These are phyloP conservation scores for Syngnathus acus DNA, from an alignment of 2,797 vertebrate genomes.

Conservation along the genomic window DNA sequence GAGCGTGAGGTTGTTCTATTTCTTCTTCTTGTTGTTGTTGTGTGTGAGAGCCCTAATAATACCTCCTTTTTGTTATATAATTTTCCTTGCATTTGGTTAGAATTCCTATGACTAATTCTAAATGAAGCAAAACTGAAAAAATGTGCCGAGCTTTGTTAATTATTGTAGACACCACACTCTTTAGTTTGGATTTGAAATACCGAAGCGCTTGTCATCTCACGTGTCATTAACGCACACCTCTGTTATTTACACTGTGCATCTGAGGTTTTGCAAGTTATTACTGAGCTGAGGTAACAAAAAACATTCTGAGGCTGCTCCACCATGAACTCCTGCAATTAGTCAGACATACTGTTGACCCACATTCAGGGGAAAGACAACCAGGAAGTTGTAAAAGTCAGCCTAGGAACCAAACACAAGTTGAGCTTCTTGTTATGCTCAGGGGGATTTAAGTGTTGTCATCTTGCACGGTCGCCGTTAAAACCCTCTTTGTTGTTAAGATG, in stretches of 20 bases:
- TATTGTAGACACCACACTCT: too few relatives aligned
- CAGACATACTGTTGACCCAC: slow-evolving; percentile 56
- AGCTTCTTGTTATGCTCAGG: slow-evolving; percentile 24
- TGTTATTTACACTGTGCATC: not conserved
- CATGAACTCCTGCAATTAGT: slow-evolving; percentile 46
- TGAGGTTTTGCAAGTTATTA: not conserved
- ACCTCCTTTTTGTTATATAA: too few relatives aligned
- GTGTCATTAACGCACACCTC: too few relatives aligned
- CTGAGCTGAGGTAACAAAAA: slow-evolving; percentile 11
- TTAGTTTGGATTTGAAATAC: too few relatives aligned
- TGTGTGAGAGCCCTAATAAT: too few relatives aligned
- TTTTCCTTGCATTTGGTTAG: too few relatives aligned
- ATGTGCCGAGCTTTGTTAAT: too few relatives aligned
- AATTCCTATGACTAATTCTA: too few relatives aligned
- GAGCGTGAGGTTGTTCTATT: too few relatives aligned
- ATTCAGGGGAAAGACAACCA: slow-evolving; percentile 46
- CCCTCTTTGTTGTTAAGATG: not conserved
- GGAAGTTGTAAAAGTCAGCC: slow-evolving; percentile 41
- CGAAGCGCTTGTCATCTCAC: too few relatives aligned
- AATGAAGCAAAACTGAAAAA: too few relatives aligned
- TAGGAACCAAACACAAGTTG: slow-evolving; percentile 21
- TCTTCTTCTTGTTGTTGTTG: too few relatives aligned
- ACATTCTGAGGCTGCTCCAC: slow-evolving; percentile 23
- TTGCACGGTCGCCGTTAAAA: not conserved
- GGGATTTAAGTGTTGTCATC: not conserved